These are phyloP conservation scores for Agrochola litura DNA, from an alignment of 2,888 invertebrate genomes.

Conservation along the genomic window DNA sequence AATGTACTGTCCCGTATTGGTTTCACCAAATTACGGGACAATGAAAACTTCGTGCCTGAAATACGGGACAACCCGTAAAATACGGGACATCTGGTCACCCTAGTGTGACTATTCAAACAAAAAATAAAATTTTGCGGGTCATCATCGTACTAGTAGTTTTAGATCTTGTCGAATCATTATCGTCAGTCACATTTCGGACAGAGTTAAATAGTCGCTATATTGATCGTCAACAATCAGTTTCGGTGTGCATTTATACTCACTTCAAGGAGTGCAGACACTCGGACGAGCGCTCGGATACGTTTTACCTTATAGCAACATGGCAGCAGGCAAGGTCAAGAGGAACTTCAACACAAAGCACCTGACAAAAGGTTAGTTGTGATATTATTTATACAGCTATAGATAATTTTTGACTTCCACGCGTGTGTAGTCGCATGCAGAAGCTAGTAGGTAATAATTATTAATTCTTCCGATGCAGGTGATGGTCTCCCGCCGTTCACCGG, in stretches of 20 bases:
- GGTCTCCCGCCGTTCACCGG: conserved; percentile 91
- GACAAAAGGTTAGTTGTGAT: conserved; percentile 78
- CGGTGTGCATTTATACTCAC: conserved; percentile 68
- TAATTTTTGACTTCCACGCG: conserved; percentile 10
- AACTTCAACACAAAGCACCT: conserved; percentile 84
- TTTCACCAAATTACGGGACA: too few species aligned
- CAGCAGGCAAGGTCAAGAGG: conserved; percentile 74
- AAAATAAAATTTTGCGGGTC: background rate
- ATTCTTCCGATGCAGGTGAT: conserved; percentile 89
- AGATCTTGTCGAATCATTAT: conserved; percentile 28
- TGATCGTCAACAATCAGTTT: conserved; percentile 57
- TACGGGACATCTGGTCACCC: too few species aligned
- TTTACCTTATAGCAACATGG: conserved; percentile 77
- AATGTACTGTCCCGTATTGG: too few species aligned
- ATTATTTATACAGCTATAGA: conserved; percentile 16
- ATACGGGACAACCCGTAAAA: too few species aligned
- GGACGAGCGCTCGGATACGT: conserved; percentile 76
- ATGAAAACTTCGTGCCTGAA: too few species aligned
- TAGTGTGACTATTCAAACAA: conserved; percentile 1
- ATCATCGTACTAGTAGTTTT: conserved; percentile 1
- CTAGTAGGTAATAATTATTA: background rate
- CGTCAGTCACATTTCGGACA: conserved; percentile 1
- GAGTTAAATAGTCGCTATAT: conserved; percentile 19
- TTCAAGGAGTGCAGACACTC: conserved; percentile 70
- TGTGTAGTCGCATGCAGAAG: background rate